These are phyloP conservation scores for Palaemon carinicauda DNA, from an alignment of 1,140 invertebrate species.

Conservation along the genomic window DNA sequence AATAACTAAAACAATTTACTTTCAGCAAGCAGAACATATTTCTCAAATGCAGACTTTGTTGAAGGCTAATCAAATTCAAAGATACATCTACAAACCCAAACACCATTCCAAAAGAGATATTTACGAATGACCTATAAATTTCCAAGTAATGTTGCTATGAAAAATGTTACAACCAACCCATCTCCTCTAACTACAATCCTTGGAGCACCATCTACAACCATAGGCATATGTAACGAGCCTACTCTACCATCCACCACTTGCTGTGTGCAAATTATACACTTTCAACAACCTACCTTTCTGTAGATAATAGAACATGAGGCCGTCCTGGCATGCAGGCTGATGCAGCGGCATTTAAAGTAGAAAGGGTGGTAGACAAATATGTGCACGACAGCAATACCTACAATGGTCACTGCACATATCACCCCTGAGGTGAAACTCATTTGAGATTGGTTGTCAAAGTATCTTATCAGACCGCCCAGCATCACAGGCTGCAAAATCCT, in stretches of 20 bases:
- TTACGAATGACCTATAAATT: too few species aligned
- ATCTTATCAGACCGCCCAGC: conserved; percentile 51
- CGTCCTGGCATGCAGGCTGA: conserved; percentile 44
- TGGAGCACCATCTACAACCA: too few species aligned
- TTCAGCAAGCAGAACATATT: too few species aligned
- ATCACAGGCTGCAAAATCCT: conserved; percentile 55
- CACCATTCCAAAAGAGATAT: too few species aligned
- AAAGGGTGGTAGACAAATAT: conserved; percentile 59
- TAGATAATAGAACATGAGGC: conserved; percentile 42
- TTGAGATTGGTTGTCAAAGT: conserved; percentile 46
- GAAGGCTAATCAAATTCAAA: too few species aligned
- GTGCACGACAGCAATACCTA: conserved; percentile 51
- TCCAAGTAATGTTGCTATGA: too few species aligned
- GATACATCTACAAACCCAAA: too few species aligned
- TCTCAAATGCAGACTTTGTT: too few species aligned
- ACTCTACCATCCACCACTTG: neutral
- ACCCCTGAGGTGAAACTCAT: conserved; percentile 20
- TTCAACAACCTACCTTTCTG: conserved; percentile 50
- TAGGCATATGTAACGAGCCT: too few species aligned
- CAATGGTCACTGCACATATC: conserved; percentile 44
- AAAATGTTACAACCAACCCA: too few species aligned
- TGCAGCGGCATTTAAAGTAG: conserved; percentile 53
- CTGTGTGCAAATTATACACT: neutral
- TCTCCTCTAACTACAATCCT: too few species aligned
- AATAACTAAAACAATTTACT: too few species aligned